A percentile compares a stretch with the other conserved stretches of the same genome.
phyloP scores from a whole-genome alignment of 1,140 invertebrate species.

The Procambarus virginalis region DNA sequence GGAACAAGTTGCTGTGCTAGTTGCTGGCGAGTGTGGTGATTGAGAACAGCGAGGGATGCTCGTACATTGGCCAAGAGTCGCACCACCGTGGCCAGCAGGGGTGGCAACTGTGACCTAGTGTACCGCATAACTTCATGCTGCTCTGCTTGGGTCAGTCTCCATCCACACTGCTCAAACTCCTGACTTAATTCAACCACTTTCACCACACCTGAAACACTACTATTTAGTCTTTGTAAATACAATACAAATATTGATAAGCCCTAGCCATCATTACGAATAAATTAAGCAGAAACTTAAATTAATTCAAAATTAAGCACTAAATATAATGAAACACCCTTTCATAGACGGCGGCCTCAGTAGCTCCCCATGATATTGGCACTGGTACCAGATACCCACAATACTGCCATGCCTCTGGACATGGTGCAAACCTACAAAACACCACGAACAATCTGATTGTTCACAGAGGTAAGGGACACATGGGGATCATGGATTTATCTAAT shows the following conservation, averaged over 20 bases:
- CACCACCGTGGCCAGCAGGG: slow-evolving; percentile 80
- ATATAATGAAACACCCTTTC: too few species aligned
- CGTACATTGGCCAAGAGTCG: slow-evolving; percentile 79
- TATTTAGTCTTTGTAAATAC: not conserved
- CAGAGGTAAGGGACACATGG: too few species aligned
- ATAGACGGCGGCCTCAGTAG: too few species aligned
- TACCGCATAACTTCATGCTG: slow-evolving; percentile 81
- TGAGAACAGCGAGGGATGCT: slow-evolving; percentile 78
- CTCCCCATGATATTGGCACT: too few species aligned
- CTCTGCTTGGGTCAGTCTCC: slow-evolving; percentile 77
- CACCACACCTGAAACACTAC: slow-evolving; percentile 65
- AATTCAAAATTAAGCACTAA: too few species aligned
- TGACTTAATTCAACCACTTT: slow-evolving; percentile 71
- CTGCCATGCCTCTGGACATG: too few species aligned
- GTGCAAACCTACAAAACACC: too few species aligned
- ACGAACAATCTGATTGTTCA: too few species aligned
- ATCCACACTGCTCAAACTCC: slow-evolving; percentile 70
- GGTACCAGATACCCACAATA: too few species aligned
- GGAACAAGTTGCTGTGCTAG: slow-evolving; percentile 80
- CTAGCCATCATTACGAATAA: too few species aligned
- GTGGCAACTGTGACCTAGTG: slow-evolving; percentile 79
- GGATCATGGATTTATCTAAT: too few species aligned
- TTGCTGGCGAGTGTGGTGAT: slow-evolving; percentile 77
- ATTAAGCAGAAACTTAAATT: too few species aligned
- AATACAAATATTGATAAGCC: not conserved